These are phyloP conservation scores for Halichondria panicea DNA, from an alignment of 37 sponge, comb jelly and placozoan species.

Conservation along the genomic window DNA sequence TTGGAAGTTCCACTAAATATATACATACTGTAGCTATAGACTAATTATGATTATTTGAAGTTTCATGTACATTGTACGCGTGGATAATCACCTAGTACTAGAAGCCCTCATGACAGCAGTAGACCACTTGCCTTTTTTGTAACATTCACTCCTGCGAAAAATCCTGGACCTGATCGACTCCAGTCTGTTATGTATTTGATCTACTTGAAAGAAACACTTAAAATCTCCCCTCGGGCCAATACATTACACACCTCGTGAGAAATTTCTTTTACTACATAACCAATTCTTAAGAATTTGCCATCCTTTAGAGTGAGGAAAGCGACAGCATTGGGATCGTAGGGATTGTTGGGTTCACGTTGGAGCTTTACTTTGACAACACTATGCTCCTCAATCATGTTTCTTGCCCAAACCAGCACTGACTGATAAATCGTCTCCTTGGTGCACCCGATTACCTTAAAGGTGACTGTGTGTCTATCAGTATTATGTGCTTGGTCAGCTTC, in stretches of 20 bases:
- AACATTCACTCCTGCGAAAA: conserved; percentile 32
- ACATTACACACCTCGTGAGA: conserved; percentile 6
- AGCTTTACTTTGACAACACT: conserved; percentile 18
- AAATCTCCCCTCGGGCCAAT: not conserved
- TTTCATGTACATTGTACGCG: too few species aligned
- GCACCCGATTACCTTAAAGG: conserved; percentile 27
- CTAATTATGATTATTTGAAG: too few species aligned
- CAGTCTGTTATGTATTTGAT: conserved; percentile 14
- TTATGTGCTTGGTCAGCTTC: not conserved
- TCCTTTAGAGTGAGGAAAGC: conserved; percentile 10
- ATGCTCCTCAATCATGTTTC: not conserved
- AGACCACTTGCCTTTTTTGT: conserved; percentile 35
- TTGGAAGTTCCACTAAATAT: too few species aligned
- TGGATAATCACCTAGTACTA: conserved; percentile 25
- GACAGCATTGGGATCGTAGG: conserved; percentile 25
- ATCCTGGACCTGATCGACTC: conserved; percentile 33
- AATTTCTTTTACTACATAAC: conserved; percentile 32
- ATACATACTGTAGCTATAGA: too few species aligned
- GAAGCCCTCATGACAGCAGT: not conserved
- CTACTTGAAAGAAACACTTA: conserved; percentile 15
- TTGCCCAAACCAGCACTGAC: not conserved
- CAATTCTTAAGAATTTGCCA: conserved; percentile 40
- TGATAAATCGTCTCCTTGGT: not conserved
- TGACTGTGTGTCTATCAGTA: conserved; percentile 13
- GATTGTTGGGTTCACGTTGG: conserved; percentile 23